These are phyloP conservation scores for Phaonia tiefii DNA, from an alignment of 2,888 invertebrate species.

Conservation along the genomic window DNA sequence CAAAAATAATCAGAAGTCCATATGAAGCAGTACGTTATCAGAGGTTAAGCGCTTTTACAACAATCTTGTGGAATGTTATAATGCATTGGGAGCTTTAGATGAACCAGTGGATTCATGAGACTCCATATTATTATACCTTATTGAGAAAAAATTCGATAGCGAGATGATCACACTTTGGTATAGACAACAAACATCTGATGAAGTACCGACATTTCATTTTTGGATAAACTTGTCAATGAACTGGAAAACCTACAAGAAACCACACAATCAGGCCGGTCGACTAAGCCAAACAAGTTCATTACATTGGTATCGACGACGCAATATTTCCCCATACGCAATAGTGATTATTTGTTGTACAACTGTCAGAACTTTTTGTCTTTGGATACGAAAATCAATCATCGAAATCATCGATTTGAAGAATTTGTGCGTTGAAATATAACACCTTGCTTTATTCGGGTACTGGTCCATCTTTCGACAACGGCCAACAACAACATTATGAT, in stretches of 20 bases:
- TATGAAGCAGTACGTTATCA: slow-evolving; percentile 10
- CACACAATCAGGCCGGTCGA: background rate
- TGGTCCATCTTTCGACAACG: too few species aligned
- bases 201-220: slow-evolving; percentile 47
- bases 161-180: slow-evolving; percentile 53
- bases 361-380: slow-evolving; percentile 45
- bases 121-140: slow-evolving; percentile 42
- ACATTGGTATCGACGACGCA: slow-evolving; percentile 23
- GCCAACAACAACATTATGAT: background rate
- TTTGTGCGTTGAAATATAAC: too few species aligned
- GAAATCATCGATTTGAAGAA: too few species aligned
- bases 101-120: slow-evolving; percentile 54
- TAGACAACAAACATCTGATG: slow-evolving; percentile 23
- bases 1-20: slow-evolving; percentile 36
- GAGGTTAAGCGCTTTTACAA: slow-evolving; percentile 48
- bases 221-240: slow-evolving; percentile 48
- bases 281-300: background rate
- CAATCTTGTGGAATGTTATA: slow-evolving; percentile 47
- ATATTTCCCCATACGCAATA: slow-evolving; percentile 35
- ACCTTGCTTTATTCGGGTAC: too few species aligned
- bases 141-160: slow-evolving; percentile 52
- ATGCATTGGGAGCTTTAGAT: slow-evolving; percentile 54
- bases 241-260: slow-evolving; percentile 39
- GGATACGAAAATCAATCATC: too few species aligned
- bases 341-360: slow-evolving; percentile 40